These are phyloP conservation scores for Heterotilapia buettikoferi DNA, from an alignment of 2,113 vertebrate genomes.

Conservation along the genomic window DNA sequence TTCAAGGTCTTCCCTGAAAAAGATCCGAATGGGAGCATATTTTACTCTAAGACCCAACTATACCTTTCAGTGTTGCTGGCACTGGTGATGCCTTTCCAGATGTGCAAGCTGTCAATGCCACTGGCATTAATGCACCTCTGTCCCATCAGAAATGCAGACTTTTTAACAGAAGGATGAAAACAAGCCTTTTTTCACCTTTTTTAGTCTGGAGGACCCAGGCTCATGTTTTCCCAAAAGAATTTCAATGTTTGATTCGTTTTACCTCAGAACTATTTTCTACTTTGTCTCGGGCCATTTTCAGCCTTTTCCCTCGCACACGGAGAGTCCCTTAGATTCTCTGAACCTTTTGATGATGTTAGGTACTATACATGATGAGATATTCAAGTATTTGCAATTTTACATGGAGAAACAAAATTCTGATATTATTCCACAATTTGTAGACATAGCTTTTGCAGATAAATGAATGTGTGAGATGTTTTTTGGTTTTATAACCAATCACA, in stretches of 20 bases:
- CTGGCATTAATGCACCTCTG: background rate
- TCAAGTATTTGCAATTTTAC: background rate
- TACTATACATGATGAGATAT: background rate
- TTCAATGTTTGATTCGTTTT: rapidly evolving
- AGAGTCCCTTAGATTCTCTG: rapidly evolving
- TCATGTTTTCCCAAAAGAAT: rapidly evolving
- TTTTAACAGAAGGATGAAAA: background rate
- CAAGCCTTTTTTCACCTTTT: background rate
- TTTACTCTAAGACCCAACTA: background rate
- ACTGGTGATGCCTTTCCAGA: background rate
- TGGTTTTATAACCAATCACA: background rate
- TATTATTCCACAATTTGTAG: background rate
- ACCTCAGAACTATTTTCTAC: background rate
- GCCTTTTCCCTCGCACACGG: rapidly evolving
- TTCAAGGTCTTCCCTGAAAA: background rate
- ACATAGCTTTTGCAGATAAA: background rate
- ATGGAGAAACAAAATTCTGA: background rate
- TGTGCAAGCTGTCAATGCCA: background rate
- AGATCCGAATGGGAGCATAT: rapidly evolving
- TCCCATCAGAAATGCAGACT: background rate
- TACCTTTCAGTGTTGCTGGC: background rate
- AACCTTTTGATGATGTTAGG: background rate
- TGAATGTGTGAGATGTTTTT: background rate
- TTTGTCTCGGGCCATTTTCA: background rate
- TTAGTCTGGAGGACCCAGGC: background rate